Percentiles rank a stretch among this genome's conserved stretches.
Conservation (phyloP, 2,888 invertebrate species). For the Archips crataeganus region DNA sequence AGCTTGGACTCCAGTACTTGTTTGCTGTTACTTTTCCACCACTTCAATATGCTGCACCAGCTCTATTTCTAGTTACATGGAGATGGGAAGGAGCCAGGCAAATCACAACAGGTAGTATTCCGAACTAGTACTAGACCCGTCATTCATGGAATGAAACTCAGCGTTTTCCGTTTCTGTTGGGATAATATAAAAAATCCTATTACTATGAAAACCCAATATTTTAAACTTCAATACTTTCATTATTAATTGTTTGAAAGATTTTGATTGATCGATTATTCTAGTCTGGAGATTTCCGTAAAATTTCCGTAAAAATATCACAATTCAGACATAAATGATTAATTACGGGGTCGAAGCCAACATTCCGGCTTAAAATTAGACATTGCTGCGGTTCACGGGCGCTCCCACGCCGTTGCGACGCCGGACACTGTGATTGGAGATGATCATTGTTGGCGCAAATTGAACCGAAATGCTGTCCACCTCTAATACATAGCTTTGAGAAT, state of each 20-base stretch:
- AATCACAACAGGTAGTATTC: no score
- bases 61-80: no score
- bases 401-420: conserved; percentile 57
- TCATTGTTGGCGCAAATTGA: conserved; percentile 41
- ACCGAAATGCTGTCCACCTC: conserved; percentile 21
- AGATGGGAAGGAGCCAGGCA: no score
- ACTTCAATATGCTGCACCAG: no score
- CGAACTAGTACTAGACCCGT: no score
- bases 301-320: conserved; percentile 55
- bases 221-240: not conserved
- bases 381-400: conserved; percentile 68
- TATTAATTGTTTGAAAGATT: conserved; percentile 31
- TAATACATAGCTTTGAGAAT: conserved; percentile 21
- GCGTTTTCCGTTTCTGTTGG: not conserved
- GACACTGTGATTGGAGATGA: conserved; percentile 47
- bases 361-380: conserved; percentile 73
- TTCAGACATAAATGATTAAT: conserved; percentile 72
- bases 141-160: no score
- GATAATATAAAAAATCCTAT: not conserved
- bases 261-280: conserved; percentile 29
- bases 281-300: conserved; percentile 51
- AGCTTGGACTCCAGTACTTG: no score
- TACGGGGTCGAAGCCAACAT: conserved; percentile 72
- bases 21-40: no score
- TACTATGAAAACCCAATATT: not conserved